These are phyloP conservation scores for Lanistes nyassanus DNA, from an alignment of 1,140 invertebrate species.

Conservation along the genomic window DNA sequence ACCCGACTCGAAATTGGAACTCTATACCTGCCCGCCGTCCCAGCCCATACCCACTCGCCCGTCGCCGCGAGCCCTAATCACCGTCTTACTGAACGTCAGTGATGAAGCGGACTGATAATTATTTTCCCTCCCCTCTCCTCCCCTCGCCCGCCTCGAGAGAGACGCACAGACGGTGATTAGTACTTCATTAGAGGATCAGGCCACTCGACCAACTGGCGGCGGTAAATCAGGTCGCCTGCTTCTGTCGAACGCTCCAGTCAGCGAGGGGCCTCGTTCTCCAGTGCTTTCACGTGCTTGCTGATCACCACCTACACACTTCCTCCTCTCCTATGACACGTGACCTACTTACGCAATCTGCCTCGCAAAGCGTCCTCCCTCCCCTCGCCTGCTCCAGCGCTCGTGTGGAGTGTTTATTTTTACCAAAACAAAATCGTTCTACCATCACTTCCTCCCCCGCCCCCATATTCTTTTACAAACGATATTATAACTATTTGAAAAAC, in stretches of 20 bases:
- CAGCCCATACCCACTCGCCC: neutral
- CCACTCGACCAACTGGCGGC: neutral
- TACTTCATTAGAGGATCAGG: constrained; percentile 6
- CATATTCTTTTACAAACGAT: too few relatives aligned
- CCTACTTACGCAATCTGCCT: too few relatives aligned
- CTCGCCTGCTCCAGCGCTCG: too few relatives aligned
- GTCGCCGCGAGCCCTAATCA: neutral
- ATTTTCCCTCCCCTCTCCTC: constrained; percentile 16
- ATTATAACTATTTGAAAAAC: too few relatives aligned
- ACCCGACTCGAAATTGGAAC: neutral
- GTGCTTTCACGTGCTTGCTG: too few relatives aligned
- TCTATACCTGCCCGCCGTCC: too few relatives aligned
- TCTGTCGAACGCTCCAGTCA: neutral
- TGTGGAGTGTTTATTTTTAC: too few relatives aligned
- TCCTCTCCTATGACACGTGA: neutral
- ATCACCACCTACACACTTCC: neutral
- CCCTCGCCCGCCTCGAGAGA: too few relatives aligned
- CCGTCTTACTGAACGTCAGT: neutral
- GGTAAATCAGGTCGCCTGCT: constrained; percentile 1
- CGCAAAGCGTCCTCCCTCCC: too few relatives aligned
- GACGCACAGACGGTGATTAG: constrained; percentile 9
- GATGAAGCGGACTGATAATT: neutral
- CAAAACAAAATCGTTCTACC: too few relatives aligned
- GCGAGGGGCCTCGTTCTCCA: neutral
- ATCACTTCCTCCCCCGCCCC: too few relatives aligned